Base-by-base conservation (phyloP, 1,140 invertebrate genomes). In the Caerostris darwini region DNA sequence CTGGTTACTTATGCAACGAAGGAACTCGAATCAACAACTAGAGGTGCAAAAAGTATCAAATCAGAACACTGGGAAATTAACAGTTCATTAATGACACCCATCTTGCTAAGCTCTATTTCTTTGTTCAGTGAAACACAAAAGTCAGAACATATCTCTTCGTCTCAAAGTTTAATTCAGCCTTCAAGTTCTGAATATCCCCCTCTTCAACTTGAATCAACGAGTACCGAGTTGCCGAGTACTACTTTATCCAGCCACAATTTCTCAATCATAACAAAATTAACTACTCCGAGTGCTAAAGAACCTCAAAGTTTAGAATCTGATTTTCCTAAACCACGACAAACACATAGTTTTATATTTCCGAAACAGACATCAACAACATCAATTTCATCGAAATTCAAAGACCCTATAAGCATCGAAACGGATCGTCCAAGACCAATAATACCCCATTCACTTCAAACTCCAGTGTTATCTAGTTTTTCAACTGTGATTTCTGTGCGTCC, bases 331-430 rank as follows among this genome's bases (percentile, higher is more conserved):
- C 4, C 54, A 19, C 14, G 12, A 5, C 12, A 67, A 5, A 12
- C 64, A 7, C 64, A 67, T 14, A 67, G 64, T 67, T 14, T 67
- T 34, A 34, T 34, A 34, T 34, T 34, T 34, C 34, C 3, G 64
- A 67, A 67, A 67, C 64, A 5, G 64, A 67, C 64, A n/a, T 61
- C 71, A 81, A 17, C 61, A 71, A 8, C 56, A 17, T 12, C 19
- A 17, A 7, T 50, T 19, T 12, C 81, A 54, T 69, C 64, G 14
- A 85, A 83, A 64, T 17, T n/a, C n/a, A 93, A 34, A 64, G 92
- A 93, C 2, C 92, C 82, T 12, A 19, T 59, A 64, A 93, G 85
- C 7, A 88, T 93, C 1, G 85, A 81, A 53, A 88, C 92, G 34
- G 19, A 81, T 88, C 50, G 61, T 77, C 64, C 69, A 7, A 53